These are phyloP conservation scores for Cyrtonyx montezumae DNA, from an alignment of 2,113 vertebrate genomes.

Conservation along the genomic window DNA sequence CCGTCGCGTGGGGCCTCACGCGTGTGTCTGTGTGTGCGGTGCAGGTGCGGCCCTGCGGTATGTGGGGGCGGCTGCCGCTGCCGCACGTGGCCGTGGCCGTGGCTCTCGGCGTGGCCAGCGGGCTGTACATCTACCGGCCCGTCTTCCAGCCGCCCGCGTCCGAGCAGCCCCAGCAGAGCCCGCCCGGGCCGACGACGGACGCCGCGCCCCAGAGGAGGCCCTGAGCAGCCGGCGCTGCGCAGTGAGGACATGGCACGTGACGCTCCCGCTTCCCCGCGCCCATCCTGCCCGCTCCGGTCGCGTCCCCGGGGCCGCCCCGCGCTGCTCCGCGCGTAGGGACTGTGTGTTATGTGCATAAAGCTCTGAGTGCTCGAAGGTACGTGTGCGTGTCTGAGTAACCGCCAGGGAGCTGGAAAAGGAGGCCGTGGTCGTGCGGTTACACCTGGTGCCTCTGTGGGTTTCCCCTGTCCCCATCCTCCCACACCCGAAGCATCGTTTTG, in stretches of 20 bases:
- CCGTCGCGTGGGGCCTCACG: no score
- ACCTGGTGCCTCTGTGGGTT: background rate
- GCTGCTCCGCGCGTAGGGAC: fast-evolving
- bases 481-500: background rate
- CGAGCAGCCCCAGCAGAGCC: background rate
- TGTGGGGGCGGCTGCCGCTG: conserved; percentile 15
- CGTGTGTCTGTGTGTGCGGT: background rate
- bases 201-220: background rate
- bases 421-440: fast-evolving
- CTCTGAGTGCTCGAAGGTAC: background rate
- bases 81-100: conserved; percentile 4
- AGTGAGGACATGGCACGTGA: background rate
- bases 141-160: conserved; percentile 7
- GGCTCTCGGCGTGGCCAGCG: conserved; percentile 84
- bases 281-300: no score
- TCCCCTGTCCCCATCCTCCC: background rate
- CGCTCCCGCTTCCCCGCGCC: background rate
- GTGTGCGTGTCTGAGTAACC: background rate
- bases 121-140: conserved; percentile 90
- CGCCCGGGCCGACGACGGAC: background rate
- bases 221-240: background rate
- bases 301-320: background rate
- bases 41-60: background rate
- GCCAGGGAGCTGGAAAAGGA: background rate
- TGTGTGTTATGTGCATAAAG: background rate